Conservation (phyloP, 2,888 invertebrate species). For the Xylota sylvarum region DNA sequence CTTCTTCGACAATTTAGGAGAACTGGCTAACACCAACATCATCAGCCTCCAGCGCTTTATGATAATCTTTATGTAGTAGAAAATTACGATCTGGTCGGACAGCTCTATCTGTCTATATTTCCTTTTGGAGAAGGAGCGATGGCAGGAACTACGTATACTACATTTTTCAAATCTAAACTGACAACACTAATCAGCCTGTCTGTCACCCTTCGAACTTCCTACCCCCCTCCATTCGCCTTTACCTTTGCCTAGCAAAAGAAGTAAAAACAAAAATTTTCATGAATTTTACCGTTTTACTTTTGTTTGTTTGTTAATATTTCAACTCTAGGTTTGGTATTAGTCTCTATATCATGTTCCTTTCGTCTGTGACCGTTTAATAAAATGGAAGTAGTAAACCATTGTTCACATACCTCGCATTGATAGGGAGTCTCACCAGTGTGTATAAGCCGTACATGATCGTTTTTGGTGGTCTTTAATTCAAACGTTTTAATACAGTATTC, state of each 20-base stretch:
- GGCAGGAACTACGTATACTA: no score
- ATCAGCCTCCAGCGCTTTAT: no score
- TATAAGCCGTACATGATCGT: constrained; percentile 41
- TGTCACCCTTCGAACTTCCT: background rate
- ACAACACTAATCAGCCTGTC: no score
- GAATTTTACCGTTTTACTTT: background rate
- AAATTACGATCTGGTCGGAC: no score
- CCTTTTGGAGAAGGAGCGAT: no score
- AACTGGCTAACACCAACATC: no score
- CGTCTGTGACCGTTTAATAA: constrained; percentile 38
- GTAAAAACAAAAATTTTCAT: background rate
- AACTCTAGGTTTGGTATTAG: constrained; percentile 47
- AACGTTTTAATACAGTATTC: constrained; percentile 58
- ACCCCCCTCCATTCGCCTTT: background rate
- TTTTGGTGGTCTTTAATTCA: background rate
- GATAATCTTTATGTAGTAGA: no score
- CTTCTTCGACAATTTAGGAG: no score
- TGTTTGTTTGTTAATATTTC: constrained; percentile 29
- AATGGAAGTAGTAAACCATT: constrained; percentile 43
- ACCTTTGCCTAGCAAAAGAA: background rate
- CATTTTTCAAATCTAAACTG: no score
- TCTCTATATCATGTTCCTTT: constrained; percentile 39
- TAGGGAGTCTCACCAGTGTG: constrained; percentile 70
- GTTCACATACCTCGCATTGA: constrained; percentile 46
- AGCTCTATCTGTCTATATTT: no score